A percentile compares a stretch with the other conserved stretches of the same genome.
phyloP scores from a whole-genome alignment of 1,140 invertebrate genomes.

The Trichomalopsis sarcophagae region DNA sequence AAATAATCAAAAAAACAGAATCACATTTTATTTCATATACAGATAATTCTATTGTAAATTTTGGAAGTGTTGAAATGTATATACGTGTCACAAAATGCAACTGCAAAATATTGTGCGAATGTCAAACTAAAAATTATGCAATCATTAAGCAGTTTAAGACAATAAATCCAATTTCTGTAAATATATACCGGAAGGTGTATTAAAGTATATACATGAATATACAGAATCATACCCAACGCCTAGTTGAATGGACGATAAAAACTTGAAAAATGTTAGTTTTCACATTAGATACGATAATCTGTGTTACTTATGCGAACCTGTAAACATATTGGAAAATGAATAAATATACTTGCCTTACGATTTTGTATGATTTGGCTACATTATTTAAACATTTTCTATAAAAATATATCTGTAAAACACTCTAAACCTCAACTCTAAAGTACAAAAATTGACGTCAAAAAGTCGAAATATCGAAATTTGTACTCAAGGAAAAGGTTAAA shows the following conservation, averaged over 20 bases:
- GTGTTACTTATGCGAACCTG: neutral
- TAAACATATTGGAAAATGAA: conserved; percentile 2
- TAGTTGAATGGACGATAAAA: neutral
- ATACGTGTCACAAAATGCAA: neutral
- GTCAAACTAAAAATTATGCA: conserved; percentile 7
- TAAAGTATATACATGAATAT: conserved; percentile 8
- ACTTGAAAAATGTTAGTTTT: conserved; percentile 7
- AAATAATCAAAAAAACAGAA: neutral
- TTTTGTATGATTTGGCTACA: too few species aligned
- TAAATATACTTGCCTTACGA: too few species aligned
- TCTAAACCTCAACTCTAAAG: too few species aligned
- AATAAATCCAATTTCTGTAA: neutral
- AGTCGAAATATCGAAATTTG: too few species aligned
- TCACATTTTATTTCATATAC: neutral
- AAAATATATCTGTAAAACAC: too few species aligned
- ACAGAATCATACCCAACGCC: neutral
- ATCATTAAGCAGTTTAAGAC: neutral
- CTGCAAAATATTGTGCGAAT: conserved; percentile 6
- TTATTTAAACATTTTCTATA: too few species aligned
- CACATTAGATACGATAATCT: neutral
- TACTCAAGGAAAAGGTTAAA: too few species aligned
- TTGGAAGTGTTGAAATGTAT: neutral
- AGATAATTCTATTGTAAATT: neutral
- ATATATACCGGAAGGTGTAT: neutral
- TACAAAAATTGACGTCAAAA: too few species aligned